Evolutionary conservation across 2,797 vertebrate species (phyloP).

Genomic region (Etheostoma perlongum): DNA sequence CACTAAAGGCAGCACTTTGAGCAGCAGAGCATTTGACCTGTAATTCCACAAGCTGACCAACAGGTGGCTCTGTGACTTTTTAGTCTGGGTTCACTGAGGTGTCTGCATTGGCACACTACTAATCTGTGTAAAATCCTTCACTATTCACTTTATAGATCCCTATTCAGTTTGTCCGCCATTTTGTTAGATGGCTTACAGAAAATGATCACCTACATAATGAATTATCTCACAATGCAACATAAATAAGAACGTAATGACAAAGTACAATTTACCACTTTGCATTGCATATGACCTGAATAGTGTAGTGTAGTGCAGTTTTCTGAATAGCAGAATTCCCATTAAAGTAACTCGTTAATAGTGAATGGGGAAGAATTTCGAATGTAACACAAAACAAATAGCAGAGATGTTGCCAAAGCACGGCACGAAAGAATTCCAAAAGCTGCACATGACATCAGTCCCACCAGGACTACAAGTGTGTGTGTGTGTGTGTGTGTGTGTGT

Average conservation of each 20-base stretch:
- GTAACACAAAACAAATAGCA: neutral
- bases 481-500: neutral
- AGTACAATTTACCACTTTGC: neutral
- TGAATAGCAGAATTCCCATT: neutral
- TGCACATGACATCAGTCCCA: slow-evolving; percentile 14
- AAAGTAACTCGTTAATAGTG: neutral
- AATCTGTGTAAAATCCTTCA: slow-evolving; percentile 29
- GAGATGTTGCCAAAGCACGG: slow-evolving; percentile 5
- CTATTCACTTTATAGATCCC: slow-evolving; percentile 35
- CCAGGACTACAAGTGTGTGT: neutral
- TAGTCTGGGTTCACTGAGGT: slow-evolving; percentile 14
- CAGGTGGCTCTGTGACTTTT: slow-evolving; percentile 71
- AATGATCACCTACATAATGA: neutral
- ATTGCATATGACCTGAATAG: neutral
- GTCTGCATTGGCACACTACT: slow-evolving; percentile 21
- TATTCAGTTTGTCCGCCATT: slow-evolving; percentile 37
- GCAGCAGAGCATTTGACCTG: slow-evolving; percentile 32
- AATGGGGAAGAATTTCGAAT: neutral
- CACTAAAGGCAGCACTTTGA: slow-evolving; percentile 22
- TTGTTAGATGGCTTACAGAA: slow-evolving; percentile 5
- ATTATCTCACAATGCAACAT: neutral
- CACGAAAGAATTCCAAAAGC: neutral
- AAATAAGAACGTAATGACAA: neutral
- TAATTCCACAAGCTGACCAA: slow-evolving; percentile 54
- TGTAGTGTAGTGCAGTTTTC: neutral